Evolutionary conservation across 2,113 vertebrate genomes (phyloP).

Genomic region (Mandrillus leucophaeus): DNA sequence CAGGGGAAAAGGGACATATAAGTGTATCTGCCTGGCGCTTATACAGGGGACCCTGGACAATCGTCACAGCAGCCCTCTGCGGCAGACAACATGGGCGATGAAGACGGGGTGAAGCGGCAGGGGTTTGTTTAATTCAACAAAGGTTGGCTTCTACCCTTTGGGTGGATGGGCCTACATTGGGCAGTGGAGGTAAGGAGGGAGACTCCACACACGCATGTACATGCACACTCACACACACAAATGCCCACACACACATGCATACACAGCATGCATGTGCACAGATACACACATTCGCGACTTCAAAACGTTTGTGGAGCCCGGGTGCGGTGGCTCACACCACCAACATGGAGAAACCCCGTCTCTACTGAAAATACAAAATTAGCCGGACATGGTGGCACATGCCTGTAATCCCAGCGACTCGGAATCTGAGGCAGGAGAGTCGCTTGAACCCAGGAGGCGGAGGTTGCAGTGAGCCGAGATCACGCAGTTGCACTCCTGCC

Average conservation of each 20-base stretch:
- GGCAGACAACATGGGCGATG: not conserved
- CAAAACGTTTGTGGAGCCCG: not conserved
- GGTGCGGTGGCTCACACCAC: no score
- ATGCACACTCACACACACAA: rapidly evolving
- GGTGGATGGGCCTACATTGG: not conserved
- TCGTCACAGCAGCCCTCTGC: rapidly evolving
- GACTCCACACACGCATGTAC: rapidly evolving
- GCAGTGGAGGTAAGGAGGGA: not conserved
- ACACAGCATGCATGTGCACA: not conserved
- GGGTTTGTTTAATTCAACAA: not conserved
- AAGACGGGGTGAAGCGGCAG: not conserved
- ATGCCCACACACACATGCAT: rapidly evolving
- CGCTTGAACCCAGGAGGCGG: no score
- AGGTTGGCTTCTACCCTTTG: not conserved
- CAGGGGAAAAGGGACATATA: rapidly evolving
- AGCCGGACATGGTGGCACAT: no score
- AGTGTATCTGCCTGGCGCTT: rapidly evolving
- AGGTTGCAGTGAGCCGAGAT: no score
- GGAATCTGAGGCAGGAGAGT: no score
- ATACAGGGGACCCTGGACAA: rapidly evolving
- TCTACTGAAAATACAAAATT: no score
- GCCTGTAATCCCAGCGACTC: no score
- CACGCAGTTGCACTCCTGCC: no score
- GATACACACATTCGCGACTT: not conserved
- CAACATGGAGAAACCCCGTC: no score